Percentiles rank a stretch among this genome's conserved stretches.
Conservation (phyloP, 2,113 vertebrate species). For the Tychaedon coryphoeus region DNA sequence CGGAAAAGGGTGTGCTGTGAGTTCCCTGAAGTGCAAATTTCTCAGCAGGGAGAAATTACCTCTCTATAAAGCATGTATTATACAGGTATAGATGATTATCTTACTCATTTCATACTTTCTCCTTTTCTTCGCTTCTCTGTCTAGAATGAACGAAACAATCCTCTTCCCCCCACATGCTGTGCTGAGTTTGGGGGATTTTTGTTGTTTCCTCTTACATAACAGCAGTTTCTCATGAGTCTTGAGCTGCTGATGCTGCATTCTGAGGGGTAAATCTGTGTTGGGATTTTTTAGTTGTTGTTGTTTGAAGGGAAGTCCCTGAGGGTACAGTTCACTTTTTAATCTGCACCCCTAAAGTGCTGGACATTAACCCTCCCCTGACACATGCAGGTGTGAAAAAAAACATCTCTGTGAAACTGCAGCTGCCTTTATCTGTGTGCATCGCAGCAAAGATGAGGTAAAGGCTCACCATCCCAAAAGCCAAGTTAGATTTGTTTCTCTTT, state of each 20-base stretch:
- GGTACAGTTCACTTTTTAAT: neutral
- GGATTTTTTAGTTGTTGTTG: neutral
- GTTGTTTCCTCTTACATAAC: neutral
- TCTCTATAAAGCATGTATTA: neutral
- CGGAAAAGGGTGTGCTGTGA: neutral
- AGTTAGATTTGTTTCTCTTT: neutral
- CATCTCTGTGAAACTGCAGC: neutral
- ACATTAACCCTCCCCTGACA: neutral
- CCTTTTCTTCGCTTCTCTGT: neutral
- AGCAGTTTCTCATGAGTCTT: neutral
- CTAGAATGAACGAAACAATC: neutral
- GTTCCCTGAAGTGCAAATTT: neutral
- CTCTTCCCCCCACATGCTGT: rapidly evolving
- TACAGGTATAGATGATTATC: neutral
- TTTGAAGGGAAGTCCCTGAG: neutral
- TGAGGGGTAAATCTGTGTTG: neutral
- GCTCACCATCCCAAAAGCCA: neutral
- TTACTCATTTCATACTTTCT: neutral
- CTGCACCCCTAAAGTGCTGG: neutral
- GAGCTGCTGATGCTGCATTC: neutral
- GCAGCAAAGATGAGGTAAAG: neutral
- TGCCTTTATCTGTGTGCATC: neutral
- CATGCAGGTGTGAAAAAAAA: neutral
- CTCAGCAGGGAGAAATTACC: neutral
- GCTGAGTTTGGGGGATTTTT: neutral